Conservation (phyloP, 2,888 invertebrate genomes). For the Meta bourneti region DNA sequence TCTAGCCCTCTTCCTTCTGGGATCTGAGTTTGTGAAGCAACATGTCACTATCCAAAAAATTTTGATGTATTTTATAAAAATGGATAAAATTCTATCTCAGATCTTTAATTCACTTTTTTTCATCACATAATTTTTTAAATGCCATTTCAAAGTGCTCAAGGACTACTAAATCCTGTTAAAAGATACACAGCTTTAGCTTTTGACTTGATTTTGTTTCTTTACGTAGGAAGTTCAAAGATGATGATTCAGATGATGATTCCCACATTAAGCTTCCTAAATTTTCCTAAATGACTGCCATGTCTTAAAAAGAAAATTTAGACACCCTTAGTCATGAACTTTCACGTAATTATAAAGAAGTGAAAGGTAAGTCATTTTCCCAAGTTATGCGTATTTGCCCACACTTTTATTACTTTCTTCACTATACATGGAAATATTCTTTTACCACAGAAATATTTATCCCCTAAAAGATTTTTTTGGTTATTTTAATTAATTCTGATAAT, state of each 20-base stretch:
- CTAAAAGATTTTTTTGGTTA: not conserved
- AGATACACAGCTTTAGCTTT: too few species aligned
- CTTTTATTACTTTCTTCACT: too few species aligned
- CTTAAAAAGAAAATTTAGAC: too few species aligned
- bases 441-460: not conserved
- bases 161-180: too few species aligned
- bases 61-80: too few species aligned
- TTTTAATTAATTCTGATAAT: not conserved
- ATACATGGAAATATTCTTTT: not conserved
- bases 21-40: too few species aligned
- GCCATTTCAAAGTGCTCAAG: too few species aligned
- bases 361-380: not conserved
- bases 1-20: too few species aligned
- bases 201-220: not conserved
- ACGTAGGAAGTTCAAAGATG: slow-evolving; percentile 22
- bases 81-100: too few species aligned
- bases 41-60: too few species aligned
- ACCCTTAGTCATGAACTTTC: not conserved
- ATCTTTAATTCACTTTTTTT: too few species aligned
- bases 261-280: slow-evolving; percentile 50
- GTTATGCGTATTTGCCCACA: not conserved
- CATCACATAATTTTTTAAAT: too few species aligned
- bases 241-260: slow-evolving; percentile 44
- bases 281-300: not conserved
- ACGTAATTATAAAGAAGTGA: not conserved